Evolutionary conservation across 2,113 vertebrate genomes (phyloP).

Genomic region (Chloropsis cyanopogon): DNA sequence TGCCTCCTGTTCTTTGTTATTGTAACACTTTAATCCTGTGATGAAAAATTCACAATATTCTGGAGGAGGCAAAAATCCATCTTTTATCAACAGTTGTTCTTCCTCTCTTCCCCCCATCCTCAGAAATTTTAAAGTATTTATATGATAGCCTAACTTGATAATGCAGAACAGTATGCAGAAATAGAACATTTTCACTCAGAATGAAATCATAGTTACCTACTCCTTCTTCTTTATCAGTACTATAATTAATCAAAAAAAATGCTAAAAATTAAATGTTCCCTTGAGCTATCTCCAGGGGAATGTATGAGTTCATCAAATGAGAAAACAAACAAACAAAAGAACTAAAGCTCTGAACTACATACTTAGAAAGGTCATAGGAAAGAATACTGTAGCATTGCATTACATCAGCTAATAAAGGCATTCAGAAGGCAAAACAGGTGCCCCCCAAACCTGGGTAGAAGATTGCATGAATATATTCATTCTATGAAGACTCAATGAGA

Average conservation of each 20-base stretch:
- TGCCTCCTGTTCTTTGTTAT: not conserved
- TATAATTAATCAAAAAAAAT: constrained; percentile 6
- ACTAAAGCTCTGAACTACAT: not conserved
- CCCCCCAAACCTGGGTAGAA: not conserved
- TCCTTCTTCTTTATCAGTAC: not conserved
- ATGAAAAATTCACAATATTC: not conserved
- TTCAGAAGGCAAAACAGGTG: not conserved
- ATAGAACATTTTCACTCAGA: not conserved
- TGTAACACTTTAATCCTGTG: not conserved
- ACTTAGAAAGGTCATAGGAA: not conserved
- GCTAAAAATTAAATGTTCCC: constrained; percentile 33
- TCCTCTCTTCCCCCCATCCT: not conserved
- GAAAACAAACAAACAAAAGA: not conserved
- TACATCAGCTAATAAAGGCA: not conserved
- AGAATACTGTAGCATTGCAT: not conserved
- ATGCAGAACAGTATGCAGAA: not conserved
- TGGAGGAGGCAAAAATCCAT: not conserved
- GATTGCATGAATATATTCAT: constrained; percentile 31
- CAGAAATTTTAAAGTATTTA: not conserved
- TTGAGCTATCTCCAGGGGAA: not conserved
- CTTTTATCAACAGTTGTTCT: not conserved
- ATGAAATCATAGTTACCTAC: constrained; percentile 26
- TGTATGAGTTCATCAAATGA: not conserved
- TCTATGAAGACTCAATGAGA: not conserved
- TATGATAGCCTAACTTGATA: not conserved